phyloP scores from a whole-genome alignment of 2,888 invertebrate genomes.

The Diplolepis rosae region DNA sequence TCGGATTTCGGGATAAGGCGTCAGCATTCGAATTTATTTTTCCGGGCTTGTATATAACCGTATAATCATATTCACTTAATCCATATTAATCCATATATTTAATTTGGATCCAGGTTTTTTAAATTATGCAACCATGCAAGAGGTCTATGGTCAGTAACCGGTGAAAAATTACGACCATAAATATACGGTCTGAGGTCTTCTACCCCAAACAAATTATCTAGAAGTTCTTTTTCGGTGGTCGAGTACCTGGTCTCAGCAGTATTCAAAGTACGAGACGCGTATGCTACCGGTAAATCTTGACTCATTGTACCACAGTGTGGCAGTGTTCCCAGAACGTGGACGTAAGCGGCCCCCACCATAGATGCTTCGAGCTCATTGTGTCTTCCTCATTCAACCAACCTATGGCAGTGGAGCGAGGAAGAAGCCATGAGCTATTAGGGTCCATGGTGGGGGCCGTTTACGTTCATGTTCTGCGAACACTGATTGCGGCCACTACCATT shows the following conservation, averaged over 20 bases:
- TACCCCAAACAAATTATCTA: neutral
- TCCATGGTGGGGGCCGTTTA: too few species aligned
- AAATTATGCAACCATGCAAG: neutral
- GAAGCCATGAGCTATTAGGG: too few species aligned
- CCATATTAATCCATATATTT: slow-evolving; percentile 30
- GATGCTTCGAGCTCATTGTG: too few species aligned
- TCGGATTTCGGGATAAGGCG: slow-evolving; percentile 40
- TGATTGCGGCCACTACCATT: too few species aligned
- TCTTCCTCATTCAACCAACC: too few species aligned
- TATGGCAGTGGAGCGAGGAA: too few species aligned
- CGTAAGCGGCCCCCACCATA: too few species aligned
- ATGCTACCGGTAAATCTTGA: slow-evolving; percentile 32
- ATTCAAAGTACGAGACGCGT: slow-evolving; percentile 26
- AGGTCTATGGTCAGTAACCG: slow-evolving; percentile 26
- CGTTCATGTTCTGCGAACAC: too few species aligned
- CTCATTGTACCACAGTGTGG: too few species aligned
- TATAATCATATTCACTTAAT: slow-evolving; percentile 38
- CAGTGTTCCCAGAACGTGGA: too few species aligned
- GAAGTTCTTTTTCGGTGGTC: slow-evolving; percentile 27
- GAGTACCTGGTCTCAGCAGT: slow-evolving; percentile 28
- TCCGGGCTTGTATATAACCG: slow-evolving; percentile 39
- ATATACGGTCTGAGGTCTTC: slow-evolving; percentile 34
- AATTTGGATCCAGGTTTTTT: neutral
- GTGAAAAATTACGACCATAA: slow-evolving; percentile 26
- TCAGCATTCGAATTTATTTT: slow-evolving; percentile 39